phyloP scores from a whole-genome alignment of 1,140 invertebrate species.

The Ooceraea biroi region DNA sequence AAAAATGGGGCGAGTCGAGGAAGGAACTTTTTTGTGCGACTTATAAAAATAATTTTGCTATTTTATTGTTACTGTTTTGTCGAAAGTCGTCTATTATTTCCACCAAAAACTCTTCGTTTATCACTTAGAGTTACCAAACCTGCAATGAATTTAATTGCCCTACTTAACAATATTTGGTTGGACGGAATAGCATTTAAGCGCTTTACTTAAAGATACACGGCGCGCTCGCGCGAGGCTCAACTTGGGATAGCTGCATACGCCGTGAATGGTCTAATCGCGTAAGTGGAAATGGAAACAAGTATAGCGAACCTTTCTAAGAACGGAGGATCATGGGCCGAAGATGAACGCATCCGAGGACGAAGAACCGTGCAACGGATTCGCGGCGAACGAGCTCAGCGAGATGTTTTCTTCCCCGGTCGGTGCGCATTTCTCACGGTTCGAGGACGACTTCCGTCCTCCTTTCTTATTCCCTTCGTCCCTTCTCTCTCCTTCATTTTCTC shows the following conservation, averaged over 20 bases:
- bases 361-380: slow-evolving; percentile 55
- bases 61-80: not conserved
- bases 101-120: not conserved
- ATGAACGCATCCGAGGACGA: slow-evolving; percentile 56
- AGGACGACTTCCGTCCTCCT: slow-evolving; percentile 63
- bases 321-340: slow-evolving; percentile 59
- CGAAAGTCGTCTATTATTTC: not conserved
- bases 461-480: slow-evolving; percentile 22
- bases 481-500: too few species aligned
- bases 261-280: slow-evolving; percentile 82
- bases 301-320: slow-evolving; percentile 80
- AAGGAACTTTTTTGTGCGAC: not conserved
- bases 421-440: slow-evolving; percentile 75
- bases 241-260: slow-evolving; percentile 55
- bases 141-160: not conserved
- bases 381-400: slow-evolving; percentile 12
- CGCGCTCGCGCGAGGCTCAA: slow-evolving; percentile 34
- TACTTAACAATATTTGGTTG: not conserved
- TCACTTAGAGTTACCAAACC: not conserved
- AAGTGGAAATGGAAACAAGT: slow-evolving; percentile 85
- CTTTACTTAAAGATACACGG: not conserved
- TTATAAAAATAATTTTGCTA: not conserved
- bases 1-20: not conserved
- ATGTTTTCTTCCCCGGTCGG: slow-evolving; percentile 21
- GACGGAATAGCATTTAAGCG: not conserved